phyloP scores from a whole-genome alignment of 2,888 invertebrate species.

The Urechis unicinctus region DNA sequence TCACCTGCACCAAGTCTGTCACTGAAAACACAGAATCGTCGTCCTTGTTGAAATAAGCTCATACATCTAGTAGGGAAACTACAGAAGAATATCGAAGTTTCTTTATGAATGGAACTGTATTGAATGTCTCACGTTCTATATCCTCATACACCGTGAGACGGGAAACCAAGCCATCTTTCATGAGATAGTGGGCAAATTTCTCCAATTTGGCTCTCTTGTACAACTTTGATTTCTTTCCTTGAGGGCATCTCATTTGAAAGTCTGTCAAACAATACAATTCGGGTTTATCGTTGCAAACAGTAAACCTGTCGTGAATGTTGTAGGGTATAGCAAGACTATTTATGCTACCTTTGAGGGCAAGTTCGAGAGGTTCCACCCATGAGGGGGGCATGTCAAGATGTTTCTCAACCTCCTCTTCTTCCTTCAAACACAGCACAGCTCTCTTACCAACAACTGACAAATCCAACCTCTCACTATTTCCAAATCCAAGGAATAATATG shows the following conservation, averaged over 20 bases:
- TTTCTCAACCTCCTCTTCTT: constrained; percentile 31
- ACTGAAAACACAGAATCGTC: constrained; percentile 25
- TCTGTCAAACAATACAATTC: constrained; percentile 35
- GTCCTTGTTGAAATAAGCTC: too few relatives aligned
- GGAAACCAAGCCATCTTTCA: constrained; percentile 65
- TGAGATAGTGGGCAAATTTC: constrained; percentile 70
- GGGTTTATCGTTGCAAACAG: too few relatives aligned
- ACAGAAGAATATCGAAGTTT: too few relatives aligned
- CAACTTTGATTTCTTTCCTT: constrained; percentile 57
- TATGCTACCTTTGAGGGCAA: constrained; percentile 36
- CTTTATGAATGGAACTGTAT: not conserved
- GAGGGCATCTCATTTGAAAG: constrained; percentile 62
- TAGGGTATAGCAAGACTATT: too few relatives aligned
- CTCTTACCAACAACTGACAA: too few relatives aligned
- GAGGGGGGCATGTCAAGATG: constrained; percentile 49
- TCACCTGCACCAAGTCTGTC: constrained; percentile 37
- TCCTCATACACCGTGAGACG: constrained; percentile 45
- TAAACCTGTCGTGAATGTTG: too few relatives aligned
- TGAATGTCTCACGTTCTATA: constrained; percentile 38
- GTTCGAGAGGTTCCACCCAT: constrained; percentile 44
- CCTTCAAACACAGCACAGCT: too few relatives aligned
- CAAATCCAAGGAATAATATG: too few relatives aligned
- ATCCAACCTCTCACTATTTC: too few relatives aligned
- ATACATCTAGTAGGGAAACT: too few relatives aligned
- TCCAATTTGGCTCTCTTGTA: constrained; percentile 72